Evolutionary conservation across 1,140 invertebrate species (phyloP).

Genomic region (Frieseomelitta varia): DNA sequence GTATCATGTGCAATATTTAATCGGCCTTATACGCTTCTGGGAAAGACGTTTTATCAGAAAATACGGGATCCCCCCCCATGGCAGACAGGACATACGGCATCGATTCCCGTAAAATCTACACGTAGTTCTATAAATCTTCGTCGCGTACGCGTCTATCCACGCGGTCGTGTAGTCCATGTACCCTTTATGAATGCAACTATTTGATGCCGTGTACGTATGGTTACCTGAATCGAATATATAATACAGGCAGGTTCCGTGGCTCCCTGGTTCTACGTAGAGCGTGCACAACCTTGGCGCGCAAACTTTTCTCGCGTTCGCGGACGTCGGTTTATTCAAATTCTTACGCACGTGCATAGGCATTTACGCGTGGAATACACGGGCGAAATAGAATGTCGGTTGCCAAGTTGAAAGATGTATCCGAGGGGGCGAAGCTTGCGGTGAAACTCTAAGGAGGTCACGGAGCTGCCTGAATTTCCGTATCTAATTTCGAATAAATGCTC

Average conservation of each 20-base stretch:
- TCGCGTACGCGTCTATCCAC: not conserved
- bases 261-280: not conserved
- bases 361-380: slow-evolving; percentile 15
- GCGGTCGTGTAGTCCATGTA: not conserved
- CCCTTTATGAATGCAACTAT: slow-evolving; percentile 22
- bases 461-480: slow-evolving; percentile 28
- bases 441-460: slow-evolving; percentile 39
- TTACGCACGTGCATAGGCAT: slow-evolving; percentile 37
- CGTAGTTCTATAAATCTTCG: slow-evolving; percentile 31
- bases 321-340: slow-evolving; percentile 42
- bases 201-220: not conserved
- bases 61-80: not conserved
- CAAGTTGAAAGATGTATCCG: slow-evolving; percentile 39
- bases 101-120: not conserved
- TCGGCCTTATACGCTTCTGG: not conserved
- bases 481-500: slow-evolving; percentile 34
- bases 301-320: slow-evolving; percentile 30
- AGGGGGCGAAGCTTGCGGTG: not conserved
- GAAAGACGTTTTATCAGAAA: not conserved
- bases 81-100: not conserved
- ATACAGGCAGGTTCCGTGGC: not conserved
- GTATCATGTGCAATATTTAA: not conserved
- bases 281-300: not conserved
- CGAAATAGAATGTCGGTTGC: slow-evolving; percentile 12
- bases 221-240: slow-evolving; percentile 13